Conservation (phyloP, 2,797 vertebrate genomes). For the Eptatretus atami region DNA sequence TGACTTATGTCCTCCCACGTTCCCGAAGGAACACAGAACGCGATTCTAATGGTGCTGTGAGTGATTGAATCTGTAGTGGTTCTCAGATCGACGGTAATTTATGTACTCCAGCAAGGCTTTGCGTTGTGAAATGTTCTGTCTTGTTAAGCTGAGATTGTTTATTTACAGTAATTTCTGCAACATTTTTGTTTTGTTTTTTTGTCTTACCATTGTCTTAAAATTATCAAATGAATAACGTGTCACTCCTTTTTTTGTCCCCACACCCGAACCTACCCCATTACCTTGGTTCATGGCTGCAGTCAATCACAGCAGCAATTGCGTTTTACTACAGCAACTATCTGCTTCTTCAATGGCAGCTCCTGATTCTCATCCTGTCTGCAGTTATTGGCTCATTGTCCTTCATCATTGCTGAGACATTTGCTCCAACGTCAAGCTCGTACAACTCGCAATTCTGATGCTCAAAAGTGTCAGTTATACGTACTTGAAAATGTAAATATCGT, state of each 20-base stretch:
- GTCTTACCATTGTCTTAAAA: neutral
- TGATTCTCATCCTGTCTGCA: conserved; percentile 45
- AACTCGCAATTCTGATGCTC: no score
- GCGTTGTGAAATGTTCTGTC: conserved; percentile 4
- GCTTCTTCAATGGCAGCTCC: conserved; percentile 68
- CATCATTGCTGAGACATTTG: conserved; percentile 27
- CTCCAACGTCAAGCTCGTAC: no score
- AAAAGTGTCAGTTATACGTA: no score
- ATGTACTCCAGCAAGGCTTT: no score
- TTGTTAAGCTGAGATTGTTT: conserved; percentile 1
- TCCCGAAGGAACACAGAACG: no score
- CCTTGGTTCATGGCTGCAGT: conserved; percentile 17
- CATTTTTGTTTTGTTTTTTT: neutral
- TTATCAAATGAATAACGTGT: neutral
- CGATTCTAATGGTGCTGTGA: no score
- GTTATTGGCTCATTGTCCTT: conserved; percentile 50
- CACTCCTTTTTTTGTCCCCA: neutral
- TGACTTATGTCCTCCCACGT: no score
- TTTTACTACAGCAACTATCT: conserved; percentile 96
- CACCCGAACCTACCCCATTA: no score
- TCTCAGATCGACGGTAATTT: neutral
- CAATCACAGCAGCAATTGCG: conserved; percentile 55
- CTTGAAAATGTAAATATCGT: no score
- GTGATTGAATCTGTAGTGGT: no score
- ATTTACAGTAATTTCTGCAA: no score